These are phyloP conservation scores for Procambarus clarkii DNA, from an alignment of 1,140 invertebrate species.

Conservation along the genomic window DNA sequence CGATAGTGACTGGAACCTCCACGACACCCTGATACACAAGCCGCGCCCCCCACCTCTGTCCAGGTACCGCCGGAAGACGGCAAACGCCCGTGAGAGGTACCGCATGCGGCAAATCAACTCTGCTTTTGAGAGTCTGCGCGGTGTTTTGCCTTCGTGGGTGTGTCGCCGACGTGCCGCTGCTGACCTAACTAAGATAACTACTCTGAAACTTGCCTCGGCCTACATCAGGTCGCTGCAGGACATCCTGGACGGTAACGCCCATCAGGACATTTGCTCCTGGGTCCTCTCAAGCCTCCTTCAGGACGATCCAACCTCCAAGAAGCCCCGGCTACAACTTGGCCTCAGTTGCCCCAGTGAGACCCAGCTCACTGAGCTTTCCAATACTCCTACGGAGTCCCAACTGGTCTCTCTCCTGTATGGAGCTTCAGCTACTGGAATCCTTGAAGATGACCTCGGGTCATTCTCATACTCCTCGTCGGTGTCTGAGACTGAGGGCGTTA, in stretches of 20 bases:
- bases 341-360: not conserved
- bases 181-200: conserved; percentile 25
- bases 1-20: not conserved
- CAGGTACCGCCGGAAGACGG: conserved; percentile 20
- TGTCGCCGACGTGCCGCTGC: conserved; percentile 19
- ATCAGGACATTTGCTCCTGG: conserved; percentile 18
- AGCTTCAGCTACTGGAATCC: not conserved
- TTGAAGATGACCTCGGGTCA: conserved; percentile 13
- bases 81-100: conserved; percentile 26
- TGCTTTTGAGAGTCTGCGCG: conserved; percentile 47
- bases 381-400: not conserved
- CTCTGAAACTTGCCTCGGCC: conserved; percentile 26
- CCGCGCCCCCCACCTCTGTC: not conserved
- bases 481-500: conserved; percentile 8
- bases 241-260: conserved; percentile 45
- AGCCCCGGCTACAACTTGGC: not conserved
- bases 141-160: conserved; percentile 33
- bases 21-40: not conserved
- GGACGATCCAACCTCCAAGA: not conserved
- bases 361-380: not conserved
- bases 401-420: conserved; percentile 14
- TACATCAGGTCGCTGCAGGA: conserved; percentile 50
- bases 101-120: conserved; percentile 50
- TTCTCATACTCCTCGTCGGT: not conserved
- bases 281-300: conserved; percentile 29